phyloP scores from a whole-genome alignment of 2,888 invertebrate species.

The Eristalinus sepulchralis region DNA sequence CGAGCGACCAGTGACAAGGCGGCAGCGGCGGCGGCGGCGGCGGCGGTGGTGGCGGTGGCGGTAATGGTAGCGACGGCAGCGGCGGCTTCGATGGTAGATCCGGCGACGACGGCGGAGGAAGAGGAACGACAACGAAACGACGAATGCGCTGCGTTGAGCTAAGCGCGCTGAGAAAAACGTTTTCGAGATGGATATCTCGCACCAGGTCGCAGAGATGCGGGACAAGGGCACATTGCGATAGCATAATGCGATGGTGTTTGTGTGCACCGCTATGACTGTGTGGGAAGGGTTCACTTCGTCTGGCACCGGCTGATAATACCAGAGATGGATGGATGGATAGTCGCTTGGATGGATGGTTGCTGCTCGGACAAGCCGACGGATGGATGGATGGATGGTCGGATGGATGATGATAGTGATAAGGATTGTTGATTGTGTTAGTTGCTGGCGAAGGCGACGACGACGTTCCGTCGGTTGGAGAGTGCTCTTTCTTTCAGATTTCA shows the following conservation, averaged over 20 bases:
- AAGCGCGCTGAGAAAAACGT: constrained; percentile 56
- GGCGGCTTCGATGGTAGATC: neutral
- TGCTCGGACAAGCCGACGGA: neutral
- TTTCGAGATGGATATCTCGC: constrained; percentile 70
- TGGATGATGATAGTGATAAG: constrained; percentile 69
- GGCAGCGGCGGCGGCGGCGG: neutral
- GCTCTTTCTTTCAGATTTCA: constrained; percentile 39
- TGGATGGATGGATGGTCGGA: constrained; percentile 43
- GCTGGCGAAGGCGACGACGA: neutral
- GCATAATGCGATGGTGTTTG: constrained; percentile 49
- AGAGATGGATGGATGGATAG: constrained; percentile 33
- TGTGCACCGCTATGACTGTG: constrained; percentile 3
- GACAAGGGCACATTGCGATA: constrained; percentile 56
- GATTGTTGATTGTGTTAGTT: constrained; percentile 51
- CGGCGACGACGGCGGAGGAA: neutral
- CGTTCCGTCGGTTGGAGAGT: neutral
- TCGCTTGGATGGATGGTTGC: constrained; percentile 33
- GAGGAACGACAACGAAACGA: constrained; percentile 20
- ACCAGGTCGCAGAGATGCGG: constrained; percentile 66
- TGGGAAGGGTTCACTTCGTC: constrained; percentile 59
- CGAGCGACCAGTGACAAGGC: neutral
- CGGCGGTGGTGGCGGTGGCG: neutral
- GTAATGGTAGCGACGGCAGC: neutral
- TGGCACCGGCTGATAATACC: constrained; percentile 43
- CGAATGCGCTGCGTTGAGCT: constrained; percentile 6